Evolutionary conservation across 1,140 invertebrate species (phyloP), one percentile per base, ranked within the genome.

Genomic region (Phenacoccus solenopsis): DNA sequence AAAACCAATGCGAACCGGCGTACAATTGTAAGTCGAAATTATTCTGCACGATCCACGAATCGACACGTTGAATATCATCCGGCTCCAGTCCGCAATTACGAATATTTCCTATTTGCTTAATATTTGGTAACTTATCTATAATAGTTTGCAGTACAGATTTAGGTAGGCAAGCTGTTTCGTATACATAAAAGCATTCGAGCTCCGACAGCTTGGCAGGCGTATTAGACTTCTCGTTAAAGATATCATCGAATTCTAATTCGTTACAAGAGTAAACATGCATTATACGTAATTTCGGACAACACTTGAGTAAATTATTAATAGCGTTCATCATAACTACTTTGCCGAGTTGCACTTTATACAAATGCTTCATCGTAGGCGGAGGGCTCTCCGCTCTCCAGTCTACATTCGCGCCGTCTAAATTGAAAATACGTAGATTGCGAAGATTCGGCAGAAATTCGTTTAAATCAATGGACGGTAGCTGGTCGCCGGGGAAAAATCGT

Each of bases 1-100:
- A 81, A 70, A 79, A 81, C 81, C 81, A 82, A 70, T 82, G 81
- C 2, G 79, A 79, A 13, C 78, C 80, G 9, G 78, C 75, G 69
- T 78, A 79, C 5, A 81, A 28, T 67, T 82, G 78, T 21, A 82
- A 74, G 27, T 81, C 77, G n/a, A 81, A 73, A 74, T 82, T 81
- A 4, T 77, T 76, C 7, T 75, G 75, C 1, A 74, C 73, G 0
- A 81, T 69, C 0, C 77, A 78, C 16, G 74, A 76, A 64, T 75
- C 75, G 7, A 82, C 69, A 3, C 75, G 77, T 67, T 73, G 73
- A 1, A 81, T 75, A 13, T 78, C 78, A 13, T 81, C 79, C 69
- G 77, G 79, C 28, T 79, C 77, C 12, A 81, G 72, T 0, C 77
- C 78, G 80, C 81, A 82, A 67, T 81, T 82, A 1, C 76, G 75